A percentile compares a stretch with the other conserved stretches of the same genome.
Conservation (phyloP, 2,113 vertebrate genomes). For the Lampris incognitus region DNA sequence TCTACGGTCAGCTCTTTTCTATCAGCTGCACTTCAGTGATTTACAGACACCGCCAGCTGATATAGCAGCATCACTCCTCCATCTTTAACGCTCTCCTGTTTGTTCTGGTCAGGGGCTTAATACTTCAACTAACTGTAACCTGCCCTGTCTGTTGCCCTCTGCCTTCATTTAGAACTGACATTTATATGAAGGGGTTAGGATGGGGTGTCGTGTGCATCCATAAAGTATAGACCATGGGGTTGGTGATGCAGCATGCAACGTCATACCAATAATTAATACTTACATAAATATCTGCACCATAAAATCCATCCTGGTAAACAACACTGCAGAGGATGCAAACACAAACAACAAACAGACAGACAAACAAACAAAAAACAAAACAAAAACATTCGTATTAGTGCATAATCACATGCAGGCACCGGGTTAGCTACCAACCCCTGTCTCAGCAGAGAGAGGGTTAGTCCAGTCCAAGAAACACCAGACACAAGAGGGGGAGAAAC, state of each 20-base stretch:
- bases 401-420: slow-evolving; percentile 88
- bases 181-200: slow-evolving; percentile 8
- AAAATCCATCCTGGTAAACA: slow-evolving; percentile 99
- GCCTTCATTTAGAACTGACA: slow-evolving; percentile 8
- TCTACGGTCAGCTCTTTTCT: no score
- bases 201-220: slow-evolving; percentile 24
- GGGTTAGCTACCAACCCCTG: slow-evolving; percentile 74
- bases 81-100: no score
- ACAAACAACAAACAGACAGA: slow-evolving; percentile 91
- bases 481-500: slow-evolving; percentile 22
- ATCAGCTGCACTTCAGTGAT: no score
- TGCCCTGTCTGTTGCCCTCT: not conserved
- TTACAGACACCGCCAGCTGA: no score
- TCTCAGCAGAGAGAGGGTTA: slow-evolving; percentile 76
- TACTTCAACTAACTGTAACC: not conserved
- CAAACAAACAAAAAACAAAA: slow-evolving; percentile 75
- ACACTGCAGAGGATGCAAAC: slow-evolving; percentile 93
- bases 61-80: no score
- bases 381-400: slow-evolving; percentile 89
- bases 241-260: slow-evolving; percentile 77
- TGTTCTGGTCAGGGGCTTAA: no score
- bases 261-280: slow-evolving; percentile 88
- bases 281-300: slow-evolving; percentile 99
- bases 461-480: slow-evolving; percentile 74
- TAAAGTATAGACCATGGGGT: slow-evolving; percentile 41